Conservation (phyloP, 1,140 invertebrate genomes). For the silkworm (Bombyx mori) region ASM3026992v2 NC_085118.1:10091001-10091500, state of each 20-base stretch:
- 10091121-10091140: slow-evolving; percentile 83
- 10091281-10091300: slow-evolving; percentile 88
- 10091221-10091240: slow-evolving; percentile 72
- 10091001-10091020: slow-evolving; percentile 85
- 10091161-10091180: slow-evolving; percentile 86
- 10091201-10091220: slow-evolving; percentile 82
- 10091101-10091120: slow-evolving; percentile 87
- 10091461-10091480: slow-evolving; percentile 90
- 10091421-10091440: slow-evolving; percentile 42
- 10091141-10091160: slow-evolving; percentile 79
- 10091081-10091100: slow-evolving; percentile 80
- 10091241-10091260: slow-evolving; percentile 81
- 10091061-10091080: slow-evolving; percentile 88
- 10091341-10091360: slow-evolving; percentile 86
- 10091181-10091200: slow-evolving; percentile 90
- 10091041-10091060: slow-evolving; percentile 82
- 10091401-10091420: slow-evolving; percentile 77
- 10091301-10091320: slow-evolving; percentile 80
- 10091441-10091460: slow-evolving; percentile 81
- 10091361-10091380: slow-evolving; percentile 85
- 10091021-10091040: slow-evolving; percentile 88
- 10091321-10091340: slow-evolving; percentile 64
- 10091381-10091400: slow-evolving; percentile 75
- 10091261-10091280: slow-evolving; percentile 79
- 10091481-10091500: slow-evolving; percentile 89